Conservation (phyloP, 2,113 vertebrate genomes). For the Acanthochromis polyacanthus region DNA sequence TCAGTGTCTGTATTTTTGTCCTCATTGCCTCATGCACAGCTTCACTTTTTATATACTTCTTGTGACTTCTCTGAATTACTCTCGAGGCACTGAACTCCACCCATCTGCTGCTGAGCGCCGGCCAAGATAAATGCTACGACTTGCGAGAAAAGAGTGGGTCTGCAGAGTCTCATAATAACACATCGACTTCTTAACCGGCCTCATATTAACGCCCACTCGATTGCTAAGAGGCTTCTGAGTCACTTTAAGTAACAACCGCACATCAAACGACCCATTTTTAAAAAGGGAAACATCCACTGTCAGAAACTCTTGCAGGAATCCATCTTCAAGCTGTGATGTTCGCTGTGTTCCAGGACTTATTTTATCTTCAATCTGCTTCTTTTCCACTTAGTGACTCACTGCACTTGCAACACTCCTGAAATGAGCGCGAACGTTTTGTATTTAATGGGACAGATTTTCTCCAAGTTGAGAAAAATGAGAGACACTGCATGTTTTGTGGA, state of each 20-base stretch:
- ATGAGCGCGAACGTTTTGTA: neutral
- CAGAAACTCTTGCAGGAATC: neutral
- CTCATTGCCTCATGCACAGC: neutral
- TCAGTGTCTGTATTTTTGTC: neutral
- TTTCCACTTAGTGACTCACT: neutral
- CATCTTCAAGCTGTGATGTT: conserved; percentile 15
- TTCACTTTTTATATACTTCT: neutral
- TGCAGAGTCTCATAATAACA: conserved; percentile 35
- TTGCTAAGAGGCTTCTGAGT: conserved; percentile 14
- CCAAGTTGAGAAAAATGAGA: neutral
- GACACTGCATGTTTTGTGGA: neutral
- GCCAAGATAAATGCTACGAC: conserved; percentile 46
- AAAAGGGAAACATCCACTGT: neutral
- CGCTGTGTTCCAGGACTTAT: conserved; percentile 3
- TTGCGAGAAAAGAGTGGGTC: conserved; percentile 24
- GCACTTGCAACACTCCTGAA: neutral
- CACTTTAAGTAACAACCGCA: conserved; percentile 30
- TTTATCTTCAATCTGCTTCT: conserved; percentile 1
- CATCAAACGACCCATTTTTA: conserved; percentile 4
- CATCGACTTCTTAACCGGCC: conserved; percentile 16
- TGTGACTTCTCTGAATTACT: conserved; percentile 14
- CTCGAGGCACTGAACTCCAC: conserved; percentile 29
- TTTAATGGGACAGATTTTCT: neutral
- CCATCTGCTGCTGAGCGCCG: conserved; percentile 15
- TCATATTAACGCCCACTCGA: conserved; percentile 35